A percentile compares a stretch with the other conserved stretches of the same genome.
These are phyloP conservation scores for Caenorhabditis drosophilae DNA, from an alignment of 2,888 invertebrate genomes.

Conservation along the genomic window DNA sequence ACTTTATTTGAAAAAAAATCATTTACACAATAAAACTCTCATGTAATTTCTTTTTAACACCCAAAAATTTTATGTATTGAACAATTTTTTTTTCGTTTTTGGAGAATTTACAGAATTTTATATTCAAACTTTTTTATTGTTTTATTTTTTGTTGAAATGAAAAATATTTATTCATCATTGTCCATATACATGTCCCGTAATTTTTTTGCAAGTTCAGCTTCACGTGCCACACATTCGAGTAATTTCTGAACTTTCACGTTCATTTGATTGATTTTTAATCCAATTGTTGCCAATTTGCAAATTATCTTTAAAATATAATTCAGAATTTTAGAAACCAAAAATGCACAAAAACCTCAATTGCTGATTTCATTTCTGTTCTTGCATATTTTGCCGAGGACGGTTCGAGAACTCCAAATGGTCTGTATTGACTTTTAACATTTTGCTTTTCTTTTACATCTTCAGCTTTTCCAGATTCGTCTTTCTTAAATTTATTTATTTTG, in stretches of 20 bases:
- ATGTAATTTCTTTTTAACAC: background rate
- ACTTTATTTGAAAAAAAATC: no score
- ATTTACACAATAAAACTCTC: background rate
- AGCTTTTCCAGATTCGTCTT: background rate
- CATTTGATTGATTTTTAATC: background rate
- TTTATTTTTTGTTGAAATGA: no score
- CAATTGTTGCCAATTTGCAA: constrained; percentile 1
- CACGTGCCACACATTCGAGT: no score
- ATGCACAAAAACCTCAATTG: background rate
- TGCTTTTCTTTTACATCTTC: background rate
- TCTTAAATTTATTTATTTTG: no score
- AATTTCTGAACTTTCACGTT: background rate
- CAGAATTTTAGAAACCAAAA: background rate
- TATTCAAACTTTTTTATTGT: no score
- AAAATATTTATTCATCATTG: no score
- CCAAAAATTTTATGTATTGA: background rate
- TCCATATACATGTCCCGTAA: no score
- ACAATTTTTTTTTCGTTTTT: background rate
- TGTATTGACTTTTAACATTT: constrained; percentile 10
- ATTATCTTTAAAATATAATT: constrained; percentile 2
- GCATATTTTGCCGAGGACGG: constrained; percentile 36
- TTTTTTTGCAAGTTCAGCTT: no score
- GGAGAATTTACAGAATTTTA: background rate
- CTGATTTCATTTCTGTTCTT: constrained; percentile 16
- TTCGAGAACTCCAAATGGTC: constrained; percentile 47